These are phyloP conservation scores for Dendrolimus kikuchii DNA, from an alignment of 1,140 invertebrate genomes.

Conservation along the genomic window DNA sequence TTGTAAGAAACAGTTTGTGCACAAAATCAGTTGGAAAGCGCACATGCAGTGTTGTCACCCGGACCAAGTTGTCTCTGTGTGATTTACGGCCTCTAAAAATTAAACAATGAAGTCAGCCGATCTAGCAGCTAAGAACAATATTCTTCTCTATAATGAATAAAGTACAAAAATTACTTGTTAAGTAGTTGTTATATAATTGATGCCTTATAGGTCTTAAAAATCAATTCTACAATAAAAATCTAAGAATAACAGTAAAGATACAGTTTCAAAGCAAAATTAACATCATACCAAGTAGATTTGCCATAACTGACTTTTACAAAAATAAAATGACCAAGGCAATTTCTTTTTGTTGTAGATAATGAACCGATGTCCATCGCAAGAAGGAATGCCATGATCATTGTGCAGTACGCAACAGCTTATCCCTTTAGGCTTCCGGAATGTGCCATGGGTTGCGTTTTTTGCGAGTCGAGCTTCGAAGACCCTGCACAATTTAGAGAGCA, in stretches of 20 bases:
- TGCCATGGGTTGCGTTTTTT: slow-evolving; percentile 38
- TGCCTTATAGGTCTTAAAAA: too few species aligned
- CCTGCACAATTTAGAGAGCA: slow-evolving; percentile 24
- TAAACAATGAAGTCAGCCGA: not conserved
- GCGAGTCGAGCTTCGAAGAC: slow-evolving; percentile 24
- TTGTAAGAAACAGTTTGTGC: slow-evolving; percentile 69
- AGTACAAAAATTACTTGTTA: too few species aligned
- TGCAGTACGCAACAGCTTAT: slow-evolving; percentile 33
- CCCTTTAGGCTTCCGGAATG: slow-evolving; percentile 35
- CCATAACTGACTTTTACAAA: not conserved
- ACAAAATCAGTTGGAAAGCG: slow-evolving; percentile 19
- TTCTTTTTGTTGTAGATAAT: slow-evolving; percentile 41
- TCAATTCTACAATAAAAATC: too few species aligned
- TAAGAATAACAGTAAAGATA: too few species aligned
- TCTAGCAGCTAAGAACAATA: too few species aligned
- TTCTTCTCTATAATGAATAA: too few species aligned
- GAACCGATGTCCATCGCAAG: slow-evolving; percentile 27
- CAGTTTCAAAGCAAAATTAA: too few species aligned
- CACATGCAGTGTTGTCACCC: slow-evolving; percentile 10
- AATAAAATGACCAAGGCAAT: slow-evolving; percentile 27
- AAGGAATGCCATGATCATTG: slow-evolving; percentile 35
- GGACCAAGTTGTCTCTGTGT: not conserved
- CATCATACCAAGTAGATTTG: too few species aligned
- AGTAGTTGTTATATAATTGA: too few species aligned
- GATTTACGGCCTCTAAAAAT: not conserved